Conservation (phyloP, 2,797 vertebrate species). For the Pyrocephalus nanus region DNA sequence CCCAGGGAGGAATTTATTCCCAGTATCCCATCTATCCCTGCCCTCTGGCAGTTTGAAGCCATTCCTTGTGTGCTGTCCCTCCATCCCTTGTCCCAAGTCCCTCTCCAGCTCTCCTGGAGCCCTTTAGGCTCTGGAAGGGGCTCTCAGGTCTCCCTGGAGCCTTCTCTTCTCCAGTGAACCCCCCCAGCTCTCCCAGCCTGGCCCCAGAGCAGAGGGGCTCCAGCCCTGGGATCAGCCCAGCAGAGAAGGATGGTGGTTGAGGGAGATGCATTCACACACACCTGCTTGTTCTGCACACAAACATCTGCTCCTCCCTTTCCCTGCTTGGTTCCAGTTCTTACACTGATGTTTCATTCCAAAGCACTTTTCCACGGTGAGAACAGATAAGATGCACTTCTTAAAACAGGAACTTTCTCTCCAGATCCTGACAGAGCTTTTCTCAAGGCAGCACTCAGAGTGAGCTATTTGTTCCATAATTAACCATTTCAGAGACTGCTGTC, state of each 20-base stretch:
- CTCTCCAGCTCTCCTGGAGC: background rate
- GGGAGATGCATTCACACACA: fast-evolving
- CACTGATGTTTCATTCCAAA: background rate
- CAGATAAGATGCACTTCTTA: background rate
- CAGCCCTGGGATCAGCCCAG: background rate
- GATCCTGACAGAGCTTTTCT: background rate
- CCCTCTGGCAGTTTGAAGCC: background rate
- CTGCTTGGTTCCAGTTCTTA: background rate
- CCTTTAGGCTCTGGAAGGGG: background rate
- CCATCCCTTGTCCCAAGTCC: background rate
- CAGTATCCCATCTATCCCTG: background rate
- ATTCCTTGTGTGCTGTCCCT: background rate
- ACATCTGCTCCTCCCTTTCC: background rate
- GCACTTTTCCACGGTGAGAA: background rate
- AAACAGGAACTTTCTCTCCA: background rate
- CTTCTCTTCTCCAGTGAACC: background rate
- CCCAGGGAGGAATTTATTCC: background rate
- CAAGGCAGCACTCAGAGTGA: background rate
- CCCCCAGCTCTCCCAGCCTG: background rate
- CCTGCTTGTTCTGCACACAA: background rate
- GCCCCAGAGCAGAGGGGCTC: background rate
- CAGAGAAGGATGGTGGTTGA: background rate
- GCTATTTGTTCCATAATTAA: slow-evolving; percentile 14
- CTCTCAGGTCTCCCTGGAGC: background rate
- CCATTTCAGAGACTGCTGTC: slow-evolving; percentile 30